Conservation (phyloP, 2,888 invertebrate genomes). For the Emmelina monodactyla region DNA sequence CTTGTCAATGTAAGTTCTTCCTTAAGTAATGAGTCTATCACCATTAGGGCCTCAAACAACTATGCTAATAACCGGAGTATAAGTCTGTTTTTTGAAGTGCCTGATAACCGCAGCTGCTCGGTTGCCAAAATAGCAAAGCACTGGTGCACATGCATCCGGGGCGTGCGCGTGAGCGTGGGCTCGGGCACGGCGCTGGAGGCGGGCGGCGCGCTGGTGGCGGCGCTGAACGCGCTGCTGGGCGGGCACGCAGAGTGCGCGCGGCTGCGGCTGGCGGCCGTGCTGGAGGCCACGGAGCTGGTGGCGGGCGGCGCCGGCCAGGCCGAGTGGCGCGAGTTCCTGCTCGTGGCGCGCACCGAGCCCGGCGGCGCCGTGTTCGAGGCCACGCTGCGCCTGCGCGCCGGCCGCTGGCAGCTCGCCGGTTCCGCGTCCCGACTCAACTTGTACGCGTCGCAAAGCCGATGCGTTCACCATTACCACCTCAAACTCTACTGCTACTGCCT, state of each 20-base stretch:
- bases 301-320: slow-evolving; percentile 33
- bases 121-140: slow-evolving; percentile 75
- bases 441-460: slow-evolving; percentile 81
- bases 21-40: slow-evolving; percentile 21
- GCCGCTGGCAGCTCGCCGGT: slow-evolving; percentile 66
- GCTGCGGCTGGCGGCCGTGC: slow-evolving; percentile 52
- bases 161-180: slow-evolving; percentile 48
- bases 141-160: slow-evolving; percentile 83
- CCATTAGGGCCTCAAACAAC: slow-evolving; percentile 23
- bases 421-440: slow-evolving; percentile 79
- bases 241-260: slow-evolving; percentile 71
- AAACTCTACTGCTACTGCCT: slow-evolving; percentile 81
- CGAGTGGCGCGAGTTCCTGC: slow-evolving; percentile 67
- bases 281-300: slow-evolving; percentile 69
- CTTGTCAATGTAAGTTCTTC: slow-evolving; percentile 52
- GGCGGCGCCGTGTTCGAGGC: slow-evolving; percentile 81
- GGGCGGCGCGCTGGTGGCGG: slow-evolving; percentile 66
- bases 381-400: slow-evolving; percentile 61
- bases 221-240: slow-evolving; percentile 70
- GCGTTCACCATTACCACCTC: slow-evolving; percentile 75
- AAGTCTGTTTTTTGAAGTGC: slow-evolving; percentile 77
- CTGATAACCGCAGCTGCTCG: slow-evolving; percentile 72
- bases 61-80: slow-evolving; percentile 59
- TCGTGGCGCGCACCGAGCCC: slow-evolving; percentile 70
- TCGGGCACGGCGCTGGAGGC: slow-evolving; percentile 63